Base-by-base conservation (phyloP, 1,140 invertebrate genomes). In the Ceratina calcarata region DNA sequence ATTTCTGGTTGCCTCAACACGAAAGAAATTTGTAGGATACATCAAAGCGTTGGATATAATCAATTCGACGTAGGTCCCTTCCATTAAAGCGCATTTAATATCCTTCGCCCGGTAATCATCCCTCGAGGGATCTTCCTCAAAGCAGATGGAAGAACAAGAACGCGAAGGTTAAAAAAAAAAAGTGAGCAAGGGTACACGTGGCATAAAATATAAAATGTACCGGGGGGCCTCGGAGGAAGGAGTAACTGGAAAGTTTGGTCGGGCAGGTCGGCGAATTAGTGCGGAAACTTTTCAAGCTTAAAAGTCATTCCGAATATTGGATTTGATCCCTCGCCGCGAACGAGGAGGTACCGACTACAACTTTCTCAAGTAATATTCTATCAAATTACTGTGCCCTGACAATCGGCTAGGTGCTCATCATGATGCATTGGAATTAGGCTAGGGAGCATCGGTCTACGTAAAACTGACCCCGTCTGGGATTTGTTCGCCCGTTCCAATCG, bases 251-350 rank as follows among this genome's bases (percentile, higher is more conserved):
- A 69, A 77, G 68, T 68, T 77, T 61, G 8, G 24, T 16, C 32
- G 15, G 37, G 24, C 10, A 57, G 66, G 18, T 8, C 75, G 75
- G 24, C 60, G 76, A 78, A 78, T 78, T 78, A 78, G 69, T 72
- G 61, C 67, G 32, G 61, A 55, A 78, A 71, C 60, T 78, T 62
- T 78, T 72, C 68, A 58, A 53, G 51, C 68, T 27, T 72, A 64
- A 62, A 78, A 78, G 76, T 78, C 68, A 72, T 78, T 64, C 62
- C 68, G 76, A 78, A 78, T 78, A 72, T 78, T 78, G 60, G 76
- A 72, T 78, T 78, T 64, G 62, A 72, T 72, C 69, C 69, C 53
- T n/a, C 60, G 13, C 20, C 22, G 61, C 69, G 69, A 66, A 61
- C 37, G 37, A 10, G 37, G 37, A 45, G 37, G 37, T 32, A 45